phyloP scores from a whole-genome alignment of 2,113 vertebrate genomes.

The Dascyllus trimaculatus region DNA sequence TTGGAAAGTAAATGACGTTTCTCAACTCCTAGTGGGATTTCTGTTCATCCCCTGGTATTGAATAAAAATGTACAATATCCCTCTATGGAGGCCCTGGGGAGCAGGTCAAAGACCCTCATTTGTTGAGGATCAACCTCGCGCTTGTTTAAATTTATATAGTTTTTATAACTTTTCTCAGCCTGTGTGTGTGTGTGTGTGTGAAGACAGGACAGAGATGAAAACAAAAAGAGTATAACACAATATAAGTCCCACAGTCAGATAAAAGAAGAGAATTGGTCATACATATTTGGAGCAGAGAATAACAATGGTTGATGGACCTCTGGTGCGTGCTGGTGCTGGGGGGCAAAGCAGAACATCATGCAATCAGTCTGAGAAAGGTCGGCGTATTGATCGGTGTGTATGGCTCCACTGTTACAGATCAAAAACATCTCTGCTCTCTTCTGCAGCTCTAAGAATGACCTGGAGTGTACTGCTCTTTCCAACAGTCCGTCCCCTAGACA shows the following conservation, averaged over 20 bases:
- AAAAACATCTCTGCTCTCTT: slow-evolving; percentile 68
- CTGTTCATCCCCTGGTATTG: slow-evolving; percentile 42
- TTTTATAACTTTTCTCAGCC: slow-evolving; percentile 11
- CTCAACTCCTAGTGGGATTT: slow-evolving; percentile 61
- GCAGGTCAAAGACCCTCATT: slow-evolving; percentile 35
- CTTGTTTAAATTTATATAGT: slow-evolving; percentile 22
- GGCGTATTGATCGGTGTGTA: slow-evolving; percentile 71
- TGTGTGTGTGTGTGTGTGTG: background rate
- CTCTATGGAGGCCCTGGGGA: slow-evolving; percentile 27
- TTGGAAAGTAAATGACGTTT: slow-evolving; percentile 76
- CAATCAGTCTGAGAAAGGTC: slow-evolving; percentile 80
- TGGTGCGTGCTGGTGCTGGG: slow-evolving; percentile 24
- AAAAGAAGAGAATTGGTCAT: slow-evolving; percentile 10
- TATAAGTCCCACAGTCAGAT: slow-evolving; percentile 9
- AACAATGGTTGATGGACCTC: slow-evolving; percentile 53
- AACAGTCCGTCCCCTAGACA: slow-evolving; percentile 43
- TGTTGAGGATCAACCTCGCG: slow-evolving; percentile 29
- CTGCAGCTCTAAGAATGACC: slow-evolving; percentile 46
- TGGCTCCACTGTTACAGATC: slow-evolving; percentile 73
- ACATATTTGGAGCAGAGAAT: slow-evolving; percentile 41
- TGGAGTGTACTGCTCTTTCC: slow-evolving; percentile 53
- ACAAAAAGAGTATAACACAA: slow-evolving; percentile 8
- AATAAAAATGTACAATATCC: slow-evolving; percentile 48
- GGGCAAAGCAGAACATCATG: slow-evolving; percentile 46
- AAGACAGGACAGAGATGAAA: slow-evolving; percentile 16